A percentile compares a stretch with the other conserved stretches of the same genome.
phyloP scores from a whole-genome alignment of 2,113 vertebrate species.

The Gobiocypris rarus region DNA sequence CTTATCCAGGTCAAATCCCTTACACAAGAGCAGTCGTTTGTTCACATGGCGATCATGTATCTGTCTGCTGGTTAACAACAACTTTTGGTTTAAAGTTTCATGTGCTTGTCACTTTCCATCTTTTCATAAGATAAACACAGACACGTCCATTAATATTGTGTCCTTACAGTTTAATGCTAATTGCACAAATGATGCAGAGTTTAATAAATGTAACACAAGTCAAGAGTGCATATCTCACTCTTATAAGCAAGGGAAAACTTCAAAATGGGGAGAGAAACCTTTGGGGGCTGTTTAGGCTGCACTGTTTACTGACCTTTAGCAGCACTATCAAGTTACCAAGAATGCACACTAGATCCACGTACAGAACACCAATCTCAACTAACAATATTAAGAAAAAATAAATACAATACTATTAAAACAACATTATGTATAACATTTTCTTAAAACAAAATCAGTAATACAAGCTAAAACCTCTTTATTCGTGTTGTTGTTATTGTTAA shows the following conservation, averaged over 20 bases:
- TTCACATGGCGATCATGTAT: background rate
- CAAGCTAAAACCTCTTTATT: background rate
- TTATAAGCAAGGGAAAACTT: background rate
- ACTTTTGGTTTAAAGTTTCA: background rate
- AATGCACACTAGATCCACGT: background rate
- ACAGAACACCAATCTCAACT: background rate
- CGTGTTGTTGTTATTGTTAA: background rate
- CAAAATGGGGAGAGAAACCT: background rate
- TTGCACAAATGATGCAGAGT: background rate
- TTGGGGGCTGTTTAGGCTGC: background rate
- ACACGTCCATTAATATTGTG: background rate
- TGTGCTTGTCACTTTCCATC: background rate
- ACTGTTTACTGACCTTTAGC: slow-evolving; percentile 18
- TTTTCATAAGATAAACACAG: background rate
- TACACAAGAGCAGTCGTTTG: background rate
- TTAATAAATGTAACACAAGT: background rate
- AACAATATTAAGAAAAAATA: background rate
- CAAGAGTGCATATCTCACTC: background rate
- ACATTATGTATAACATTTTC: background rate
- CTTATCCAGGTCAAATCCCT: background rate
- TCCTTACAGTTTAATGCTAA: background rate
- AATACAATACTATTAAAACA: background rate
- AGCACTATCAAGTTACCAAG: background rate
- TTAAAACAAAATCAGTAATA: background rate
- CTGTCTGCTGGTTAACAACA: background rate